phyloP scores from a whole-genome alignment of 2,113 vertebrate species.

The Chaenocephalus aceratus region DNA sequence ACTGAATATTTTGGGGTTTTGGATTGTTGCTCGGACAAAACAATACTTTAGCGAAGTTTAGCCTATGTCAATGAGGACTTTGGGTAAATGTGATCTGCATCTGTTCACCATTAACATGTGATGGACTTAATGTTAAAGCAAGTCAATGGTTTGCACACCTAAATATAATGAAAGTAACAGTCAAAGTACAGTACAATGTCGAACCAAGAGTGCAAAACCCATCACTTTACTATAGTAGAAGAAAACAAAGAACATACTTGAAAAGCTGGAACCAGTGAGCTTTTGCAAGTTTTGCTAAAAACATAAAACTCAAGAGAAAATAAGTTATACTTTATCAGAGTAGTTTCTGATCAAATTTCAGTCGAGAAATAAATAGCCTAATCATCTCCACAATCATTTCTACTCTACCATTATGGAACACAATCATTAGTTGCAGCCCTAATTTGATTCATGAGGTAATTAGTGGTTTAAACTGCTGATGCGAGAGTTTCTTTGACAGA shows the following conservation, averaged over 20 bases:
- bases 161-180: not conserved
- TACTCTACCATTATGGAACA: not conserved
- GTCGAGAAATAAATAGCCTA: not conserved
- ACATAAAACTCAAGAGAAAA: not conserved
- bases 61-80: not conserved
- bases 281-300: not conserved
- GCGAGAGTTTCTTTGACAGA: not conserved
- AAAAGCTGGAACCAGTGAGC: not conserved
- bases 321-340: not conserved
- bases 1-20: not conserved
- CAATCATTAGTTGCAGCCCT: not conserved
- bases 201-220: not conserved
- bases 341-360: not conserved
- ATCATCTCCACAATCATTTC: not conserved
- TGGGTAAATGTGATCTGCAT: not conserved
- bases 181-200: not conserved
- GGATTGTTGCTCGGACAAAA: not conserved
- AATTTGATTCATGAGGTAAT: constrained; percentile 25
- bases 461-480: not conserved
- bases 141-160: not conserved
- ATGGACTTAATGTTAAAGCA: not conserved
- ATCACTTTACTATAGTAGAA: too few species aligned
- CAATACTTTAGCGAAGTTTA: not conserved
- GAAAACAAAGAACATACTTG: not conserved
- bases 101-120: not conserved